A percentile compares a stretch with the other conserved stretches of the same genome.
These are phyloP conservation scores for Caerostris darwini DNA, from an alignment of 1,140 invertebrate genomes.

Conservation along the genomic window DNA sequence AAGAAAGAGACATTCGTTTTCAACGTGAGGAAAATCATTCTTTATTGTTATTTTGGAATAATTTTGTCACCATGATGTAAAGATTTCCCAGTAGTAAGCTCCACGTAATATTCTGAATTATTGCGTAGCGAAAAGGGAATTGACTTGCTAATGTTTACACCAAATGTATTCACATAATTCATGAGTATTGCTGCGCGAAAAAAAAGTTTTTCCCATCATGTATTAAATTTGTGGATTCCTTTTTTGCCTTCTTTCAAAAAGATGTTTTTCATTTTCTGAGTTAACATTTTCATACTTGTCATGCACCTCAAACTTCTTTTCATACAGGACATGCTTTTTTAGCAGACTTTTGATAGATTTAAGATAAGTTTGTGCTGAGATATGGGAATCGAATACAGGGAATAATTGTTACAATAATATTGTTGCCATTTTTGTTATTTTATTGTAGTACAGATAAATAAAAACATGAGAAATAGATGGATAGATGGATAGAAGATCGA, in stretches of 20 bases:
- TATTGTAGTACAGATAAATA: too few relatives aligned
- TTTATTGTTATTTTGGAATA: background rate
- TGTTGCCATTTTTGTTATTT: too few relatives aligned
- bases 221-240: background rate
- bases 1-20: background rate
- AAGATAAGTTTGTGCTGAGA: too few relatives aligned
- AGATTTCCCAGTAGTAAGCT: background rate
- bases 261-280: background rate
- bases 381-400: too few relatives aligned
- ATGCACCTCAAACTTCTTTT: too few relatives aligned
- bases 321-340: too few relatives aligned
- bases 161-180: constrained; percentile 19
- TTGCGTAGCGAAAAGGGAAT: background rate
- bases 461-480: too few relatives aligned
- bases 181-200: background rate
- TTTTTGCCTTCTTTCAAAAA: background rate
- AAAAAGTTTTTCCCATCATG: background rate
- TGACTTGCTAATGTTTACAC: background rate
- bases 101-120: constrained; percentile 1
- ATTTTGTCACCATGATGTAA: background rate
- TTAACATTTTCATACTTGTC: too few relatives aligned
- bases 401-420: too few relatives aligned
- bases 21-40: background rate
- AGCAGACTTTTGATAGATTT: too few relatives aligned
- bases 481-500: too few relatives aligned